Percentiles rank a stretch among this genome's conserved stretches.
These are phyloP conservation scores for Acleris holmiana DNA, from an alignment of 2,888 invertebrate genomes.

Conservation along the genomic window DNA sequence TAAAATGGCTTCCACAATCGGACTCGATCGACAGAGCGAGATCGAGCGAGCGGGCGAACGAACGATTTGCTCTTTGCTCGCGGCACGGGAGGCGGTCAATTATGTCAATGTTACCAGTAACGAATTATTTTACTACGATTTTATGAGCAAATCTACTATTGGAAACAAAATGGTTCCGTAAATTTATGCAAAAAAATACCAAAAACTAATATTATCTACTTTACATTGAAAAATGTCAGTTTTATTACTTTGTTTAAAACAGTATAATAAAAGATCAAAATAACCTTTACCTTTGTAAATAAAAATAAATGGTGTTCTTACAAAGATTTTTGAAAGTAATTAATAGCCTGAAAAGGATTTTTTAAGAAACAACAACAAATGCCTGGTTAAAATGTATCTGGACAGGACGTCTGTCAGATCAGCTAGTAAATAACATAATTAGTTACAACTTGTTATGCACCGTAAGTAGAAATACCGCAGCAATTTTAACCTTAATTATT, in stretches of 20 bases:
- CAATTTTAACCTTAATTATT: too few relatives aligned
- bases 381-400: too few relatives aligned
- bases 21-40: conserved; percentile 80
- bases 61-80: conserved; percentile 69
- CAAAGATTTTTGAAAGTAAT: too few relatives aligned
- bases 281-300: too few relatives aligned
- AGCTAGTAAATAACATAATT: too few relatives aligned
- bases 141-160: conserved; percentile 22
- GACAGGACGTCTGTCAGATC: too few relatives aligned
- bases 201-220: background rate
- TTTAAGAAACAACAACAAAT: too few relatives aligned
- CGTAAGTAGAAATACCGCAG: too few relatives aligned
- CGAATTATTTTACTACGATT: conserved; percentile 47
- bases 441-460: too few relatives aligned
- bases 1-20: conserved; percentile 82
- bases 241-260: background rate
- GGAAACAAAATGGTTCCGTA: conserved; percentile 28
- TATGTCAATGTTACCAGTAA: conserved; percentile 67
- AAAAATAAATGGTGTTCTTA: too few relatives aligned
- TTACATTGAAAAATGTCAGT: background rate
- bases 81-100: conserved; percentile 77
- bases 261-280: too few relatives aligned
- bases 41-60: conserved; percentile 63
- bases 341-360: too few relatives aligned
- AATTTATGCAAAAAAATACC: background rate